These are phyloP conservation scores for Scortum barcoo DNA, from an alignment of 2,113 vertebrate species.

Conservation along the genomic window DNA sequence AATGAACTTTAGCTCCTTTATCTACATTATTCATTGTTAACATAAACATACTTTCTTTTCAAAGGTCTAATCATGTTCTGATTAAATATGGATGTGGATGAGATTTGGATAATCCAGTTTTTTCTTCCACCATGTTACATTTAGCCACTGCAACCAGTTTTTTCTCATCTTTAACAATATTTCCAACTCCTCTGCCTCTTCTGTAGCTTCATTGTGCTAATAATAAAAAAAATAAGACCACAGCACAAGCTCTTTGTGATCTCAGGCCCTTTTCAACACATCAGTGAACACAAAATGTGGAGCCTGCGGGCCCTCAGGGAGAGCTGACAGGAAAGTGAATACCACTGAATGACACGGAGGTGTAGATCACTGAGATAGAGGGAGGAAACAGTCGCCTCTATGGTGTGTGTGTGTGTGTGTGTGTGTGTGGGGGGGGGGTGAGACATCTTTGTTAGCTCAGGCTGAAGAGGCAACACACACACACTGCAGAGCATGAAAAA, in stretches of 20 bases:
- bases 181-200: neutral
- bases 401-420: too few relatives aligned
- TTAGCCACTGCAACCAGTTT: too few relatives aligned
- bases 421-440: conserved; percentile 49
- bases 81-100: too few relatives aligned
- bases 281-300: conserved; percentile 49
- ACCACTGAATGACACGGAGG: conserved; percentile 59
- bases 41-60: too few relatives aligned
- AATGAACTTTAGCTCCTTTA: neutral
- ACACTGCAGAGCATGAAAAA: conserved; percentile 27
- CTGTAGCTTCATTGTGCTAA: conserved; percentile 22
- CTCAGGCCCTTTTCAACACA: conserved; percentile 51
- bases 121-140: neutral
- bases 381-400: conserved; percentile 33
- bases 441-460: conserved; percentile 65
- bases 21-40: neutral
- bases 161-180: conserved; percentile 6
- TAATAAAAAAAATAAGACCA: conserved; percentile 32
- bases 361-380: conserved; percentile 56
- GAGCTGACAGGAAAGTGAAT: conserved; percentile 63
- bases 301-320: conserved; percentile 37
- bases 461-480: conserved; percentile 45
- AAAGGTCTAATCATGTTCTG: neutral
- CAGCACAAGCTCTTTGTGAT: conserved; percentile 2
- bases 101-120: neutral